Evolutionary conservation across 2,888 invertebrate genomes (phyloP).

Genomic region (Crematogaster levior): DNA sequence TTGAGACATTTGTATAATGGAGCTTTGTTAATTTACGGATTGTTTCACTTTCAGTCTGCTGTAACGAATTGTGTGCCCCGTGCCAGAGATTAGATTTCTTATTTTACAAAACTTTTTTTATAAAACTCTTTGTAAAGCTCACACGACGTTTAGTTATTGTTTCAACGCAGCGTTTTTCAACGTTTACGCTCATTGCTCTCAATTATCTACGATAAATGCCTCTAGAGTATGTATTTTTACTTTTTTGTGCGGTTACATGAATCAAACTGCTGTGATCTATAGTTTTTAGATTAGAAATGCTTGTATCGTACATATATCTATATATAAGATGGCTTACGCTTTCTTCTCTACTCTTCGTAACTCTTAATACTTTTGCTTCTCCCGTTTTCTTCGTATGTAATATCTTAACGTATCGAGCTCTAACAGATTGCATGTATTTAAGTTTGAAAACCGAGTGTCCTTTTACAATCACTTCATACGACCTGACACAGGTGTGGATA

Average conservation of each 20-base stretch:
- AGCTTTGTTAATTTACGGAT: slow-evolving; percentile 28
- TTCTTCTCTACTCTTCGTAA: slow-evolving; percentile 45
- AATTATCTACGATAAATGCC: background rate
- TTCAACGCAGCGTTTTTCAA: background rate
- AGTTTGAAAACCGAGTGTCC: slow-evolving; percentile 28
- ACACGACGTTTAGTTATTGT: background rate
- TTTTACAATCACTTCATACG: slow-evolving; percentile 18
- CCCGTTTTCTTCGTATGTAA: slow-evolving; percentile 10
- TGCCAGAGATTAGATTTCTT: slow-evolving; percentile 1
- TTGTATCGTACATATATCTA: slow-evolving; percentile 57
- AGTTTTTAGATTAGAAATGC: slow-evolving; percentile 51
- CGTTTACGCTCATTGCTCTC: background rate
- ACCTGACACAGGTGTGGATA: slow-evolving; percentile 21
- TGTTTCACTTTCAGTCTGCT: slow-evolving; percentile 6
- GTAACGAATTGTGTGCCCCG: background rate
- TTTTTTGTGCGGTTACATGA: background rate
- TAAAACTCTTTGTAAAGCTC: background rate
- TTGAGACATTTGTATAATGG: slow-evolving; percentile 42
- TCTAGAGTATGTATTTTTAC: background rate
- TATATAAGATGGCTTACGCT: slow-evolving; percentile 62
- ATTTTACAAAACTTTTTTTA: background rate
- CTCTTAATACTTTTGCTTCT: slow-evolving; percentile 52
- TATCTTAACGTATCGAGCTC: slow-evolving; percentile 4
- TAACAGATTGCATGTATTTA: slow-evolving; percentile 35
- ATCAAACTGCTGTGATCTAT: slow-evolving; percentile 9